phyloP scores from a whole-genome alignment of 1,140 invertebrate genomes.

The Neotoxoptera formosana region DNA sequence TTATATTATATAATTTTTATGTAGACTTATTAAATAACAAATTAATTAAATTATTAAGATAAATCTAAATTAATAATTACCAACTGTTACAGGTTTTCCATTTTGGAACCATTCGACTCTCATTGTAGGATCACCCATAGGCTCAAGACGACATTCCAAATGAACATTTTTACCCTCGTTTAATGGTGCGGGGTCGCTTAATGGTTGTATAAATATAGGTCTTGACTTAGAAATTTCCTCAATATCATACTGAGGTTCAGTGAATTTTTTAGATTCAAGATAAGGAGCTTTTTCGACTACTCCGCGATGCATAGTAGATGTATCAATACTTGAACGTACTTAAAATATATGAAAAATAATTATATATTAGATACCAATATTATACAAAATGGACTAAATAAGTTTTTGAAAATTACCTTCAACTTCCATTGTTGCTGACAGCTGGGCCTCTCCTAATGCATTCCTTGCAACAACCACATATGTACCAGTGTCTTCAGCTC shows the following conservation, averaged over 20 bases:
- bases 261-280: conserved; percentile 84
- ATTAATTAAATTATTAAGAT: neutral
- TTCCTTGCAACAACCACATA: conserved; percentile 92
- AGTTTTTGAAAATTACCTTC: conserved; percentile 75
- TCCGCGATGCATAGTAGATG: conserved; percentile 83
- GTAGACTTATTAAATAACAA: neutral
- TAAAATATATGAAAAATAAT: neutral
- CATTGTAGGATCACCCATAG: conserved; percentile 95
- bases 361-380: neutral
- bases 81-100: conserved; percentile 84
- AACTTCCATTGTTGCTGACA: conserved; percentile 82
- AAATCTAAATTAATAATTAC: conserved; percentile 63
- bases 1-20: neutral
- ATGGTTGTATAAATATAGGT: conserved; percentile 85
- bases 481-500: conserved; percentile 83
- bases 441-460: conserved; percentile 81
- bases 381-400: neutral
- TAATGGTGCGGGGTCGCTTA: conserved; percentile 82
- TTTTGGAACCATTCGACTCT: conserved; percentile 95
- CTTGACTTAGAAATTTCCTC: conserved; percentile 94
- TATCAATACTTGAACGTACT: conserved; percentile 87
- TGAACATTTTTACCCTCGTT: conserved; percentile 92
- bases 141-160: conserved; percentile 87
- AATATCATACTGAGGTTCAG: conserved; percentile 87
- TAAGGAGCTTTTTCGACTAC: conserved; percentile 87